Conservation (phyloP, 2,888 invertebrate species). For the Sesamia inferens region DNA sequence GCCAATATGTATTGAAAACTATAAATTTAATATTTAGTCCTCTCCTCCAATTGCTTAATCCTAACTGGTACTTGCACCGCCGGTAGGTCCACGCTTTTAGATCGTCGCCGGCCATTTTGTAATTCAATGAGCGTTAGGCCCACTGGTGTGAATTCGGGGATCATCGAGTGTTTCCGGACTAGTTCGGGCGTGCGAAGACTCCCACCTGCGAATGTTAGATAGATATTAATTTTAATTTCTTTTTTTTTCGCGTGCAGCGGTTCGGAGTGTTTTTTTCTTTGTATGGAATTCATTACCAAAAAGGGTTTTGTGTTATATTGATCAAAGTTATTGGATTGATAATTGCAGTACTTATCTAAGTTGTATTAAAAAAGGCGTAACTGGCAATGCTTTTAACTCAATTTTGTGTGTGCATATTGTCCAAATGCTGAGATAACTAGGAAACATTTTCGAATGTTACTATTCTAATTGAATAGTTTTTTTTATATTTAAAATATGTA, state of each 20-base stretch:
- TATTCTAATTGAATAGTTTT: not conserved
- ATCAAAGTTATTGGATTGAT: not conserved
- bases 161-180: conserved; percentile 77
- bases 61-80: conserved; percentile 86
- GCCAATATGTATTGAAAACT: conserved; percentile 27
- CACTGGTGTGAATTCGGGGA: conserved; percentile 75
- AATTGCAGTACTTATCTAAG: not conserved
- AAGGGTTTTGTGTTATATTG: not conserved
- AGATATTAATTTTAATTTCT: not conserved
- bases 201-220: conserved; percentile 70
- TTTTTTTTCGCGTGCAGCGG: conserved; percentile 3
- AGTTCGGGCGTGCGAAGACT: conserved; percentile 77
- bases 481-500: not conserved
- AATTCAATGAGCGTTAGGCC: conserved; percentile 67
- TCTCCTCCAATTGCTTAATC: conserved; percentile 83
- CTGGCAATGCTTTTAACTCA: not conserved
- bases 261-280: conserved; percentile 8
- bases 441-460: not conserved
- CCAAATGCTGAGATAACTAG: not conserved
- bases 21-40: conserved; percentile 64
- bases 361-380: not conserved
- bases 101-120: conserved; percentile 81
- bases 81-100: conserved; percentile 86
- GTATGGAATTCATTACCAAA: not conserved
- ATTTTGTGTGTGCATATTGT: not conserved